Base-by-base conservation (phyloP, 2,113 vertebrate species). In the Lutjanus erythropterus region DNA sequence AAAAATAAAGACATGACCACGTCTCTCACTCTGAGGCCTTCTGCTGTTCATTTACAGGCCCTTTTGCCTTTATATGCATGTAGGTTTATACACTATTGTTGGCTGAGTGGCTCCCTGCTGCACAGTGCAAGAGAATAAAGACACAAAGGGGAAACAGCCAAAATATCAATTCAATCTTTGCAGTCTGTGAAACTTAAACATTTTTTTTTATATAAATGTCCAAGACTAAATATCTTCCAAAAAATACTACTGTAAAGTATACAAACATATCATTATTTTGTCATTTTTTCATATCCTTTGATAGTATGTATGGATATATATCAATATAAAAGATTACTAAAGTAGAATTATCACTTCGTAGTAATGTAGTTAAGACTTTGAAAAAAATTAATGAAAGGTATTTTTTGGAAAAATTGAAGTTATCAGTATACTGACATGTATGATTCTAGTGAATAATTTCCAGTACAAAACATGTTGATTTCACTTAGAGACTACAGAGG, bases 1-100 rank as follows among this genome's bases (percentile, higher is more conserved):
- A 95, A 53, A 95, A 95, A 97, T 97, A 95, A 96, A 97, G 97
- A 97, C 93, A 93, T 96, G 92, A 94, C 95, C 95, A 62, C 87
- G 89, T 92, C 94, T 93, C 93, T 70, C 73, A 47, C 77, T 89
- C 74, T 2, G 41, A 79, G 62, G 56, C 49, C 73, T 56, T 78
- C 71, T 4, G 35, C 93, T 92, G 76, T 84, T 93, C 21, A 66
- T 93, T 95, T 89, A 89, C 93, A 92, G 89, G 88, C 92, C 93
- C 89, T 93, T 94, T 93, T 92, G 85, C 86, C 88, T 94, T 93
- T 92, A 86, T 90, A 19, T 87, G 37, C 79, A 67, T 86, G 88
- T 86, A 91, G 91, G 87, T 94, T 94, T 80, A 86, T 87, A 84
- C 85, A 78, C 90, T 87, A 91, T 91, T 93, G 94, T 91, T 81